Evolutionary conservation across 2,888 invertebrate species (phyloP).

Genomic region (Eretmocerus hayati): DNA sequence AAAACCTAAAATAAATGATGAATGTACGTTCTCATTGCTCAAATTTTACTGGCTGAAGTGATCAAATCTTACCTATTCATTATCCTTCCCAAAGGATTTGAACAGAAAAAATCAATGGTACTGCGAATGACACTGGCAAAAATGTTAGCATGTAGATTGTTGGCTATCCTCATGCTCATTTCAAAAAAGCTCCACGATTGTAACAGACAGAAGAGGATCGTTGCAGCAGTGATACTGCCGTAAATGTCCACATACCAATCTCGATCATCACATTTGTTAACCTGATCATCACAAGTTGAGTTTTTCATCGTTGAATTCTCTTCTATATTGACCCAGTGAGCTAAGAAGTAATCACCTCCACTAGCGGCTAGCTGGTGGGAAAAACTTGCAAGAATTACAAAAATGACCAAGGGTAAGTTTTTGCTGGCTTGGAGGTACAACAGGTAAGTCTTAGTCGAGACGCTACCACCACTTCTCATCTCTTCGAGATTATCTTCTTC

Average conservation of each 20-base stretch:
- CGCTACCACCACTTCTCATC: conserved; percentile 15
- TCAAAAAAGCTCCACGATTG: conserved; percentile 51
- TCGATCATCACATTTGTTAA: conserved; percentile 25
- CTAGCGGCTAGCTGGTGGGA: conserved; percentile 36
- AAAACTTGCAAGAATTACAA: conserved; percentile 27
- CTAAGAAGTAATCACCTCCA: conserved; percentile 42
- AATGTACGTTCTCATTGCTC: too few relatives aligned
- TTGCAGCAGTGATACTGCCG: conserved; percentile 43
- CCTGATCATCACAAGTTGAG: not conserved
- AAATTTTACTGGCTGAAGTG: not conserved
- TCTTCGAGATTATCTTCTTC: conserved; percentile 40
- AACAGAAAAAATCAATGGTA: conserved; percentile 80
- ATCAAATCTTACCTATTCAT: conserved; percentile 54
- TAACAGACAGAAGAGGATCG: conserved; percentile 43
- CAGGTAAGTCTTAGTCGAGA: conserved; percentile 26
- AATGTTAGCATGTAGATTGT: conserved; percentile 75
- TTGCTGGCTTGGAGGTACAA: conserved; percentile 36
- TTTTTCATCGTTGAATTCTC: conserved; percentile 34
- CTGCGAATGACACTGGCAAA: conserved; percentile 73
- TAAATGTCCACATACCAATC: conserved; percentile 52
- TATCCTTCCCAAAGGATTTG: conserved; percentile 74
- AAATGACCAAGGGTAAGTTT: conserved; percentile 27
- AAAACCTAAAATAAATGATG: conserved; percentile 54
- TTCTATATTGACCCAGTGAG: conserved; percentile 52
- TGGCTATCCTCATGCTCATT: conserved; percentile 72